phyloP scores from a whole-genome alignment of 2,797 vertebrate species.

The Vireo griseus region DNA sequence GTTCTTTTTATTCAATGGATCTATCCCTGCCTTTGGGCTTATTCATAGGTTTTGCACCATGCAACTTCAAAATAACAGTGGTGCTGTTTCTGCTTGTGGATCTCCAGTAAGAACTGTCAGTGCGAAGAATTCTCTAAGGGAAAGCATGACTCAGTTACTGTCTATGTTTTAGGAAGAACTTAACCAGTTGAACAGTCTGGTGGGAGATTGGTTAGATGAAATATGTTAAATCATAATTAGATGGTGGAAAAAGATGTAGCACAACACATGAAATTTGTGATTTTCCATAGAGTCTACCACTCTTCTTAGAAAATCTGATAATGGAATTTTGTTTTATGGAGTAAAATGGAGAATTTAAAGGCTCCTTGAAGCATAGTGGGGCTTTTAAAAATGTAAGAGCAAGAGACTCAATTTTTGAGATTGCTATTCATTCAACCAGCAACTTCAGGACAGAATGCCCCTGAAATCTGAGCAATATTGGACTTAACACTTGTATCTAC shows the following conservation, averaged over 20 bases:
- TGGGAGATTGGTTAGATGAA: background rate
- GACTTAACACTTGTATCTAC: background rate
- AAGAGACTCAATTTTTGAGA: background rate
- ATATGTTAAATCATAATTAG: background rate
- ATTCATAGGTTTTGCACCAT: background rate
- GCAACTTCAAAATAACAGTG: background rate
- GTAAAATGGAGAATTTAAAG: background rate
- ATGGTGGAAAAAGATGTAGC: background rate
- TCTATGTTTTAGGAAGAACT: background rate
- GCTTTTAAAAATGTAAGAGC: background rate
- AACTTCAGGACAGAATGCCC: background rate
- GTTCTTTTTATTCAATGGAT: background rate
- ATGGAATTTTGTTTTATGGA: background rate
- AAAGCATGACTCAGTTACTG: background rate
- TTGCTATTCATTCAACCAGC: background rate
- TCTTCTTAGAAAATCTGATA: background rate
- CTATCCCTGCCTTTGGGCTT: background rate
- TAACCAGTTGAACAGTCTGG: background rate
- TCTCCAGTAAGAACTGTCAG: background rate
- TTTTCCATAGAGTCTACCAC: background rate
- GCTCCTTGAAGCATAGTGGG: background rate
- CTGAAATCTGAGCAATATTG: background rate
- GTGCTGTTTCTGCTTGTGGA: background rate
- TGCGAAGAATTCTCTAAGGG: background rate
- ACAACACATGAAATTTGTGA: background rate